A percentile compares a stretch with the other conserved stretches of the same genome.
These are phyloP conservation scores for Glaucidium brasilianum DNA, from an alignment of 2,113 vertebrate species.

Conservation along the genomic window DNA sequence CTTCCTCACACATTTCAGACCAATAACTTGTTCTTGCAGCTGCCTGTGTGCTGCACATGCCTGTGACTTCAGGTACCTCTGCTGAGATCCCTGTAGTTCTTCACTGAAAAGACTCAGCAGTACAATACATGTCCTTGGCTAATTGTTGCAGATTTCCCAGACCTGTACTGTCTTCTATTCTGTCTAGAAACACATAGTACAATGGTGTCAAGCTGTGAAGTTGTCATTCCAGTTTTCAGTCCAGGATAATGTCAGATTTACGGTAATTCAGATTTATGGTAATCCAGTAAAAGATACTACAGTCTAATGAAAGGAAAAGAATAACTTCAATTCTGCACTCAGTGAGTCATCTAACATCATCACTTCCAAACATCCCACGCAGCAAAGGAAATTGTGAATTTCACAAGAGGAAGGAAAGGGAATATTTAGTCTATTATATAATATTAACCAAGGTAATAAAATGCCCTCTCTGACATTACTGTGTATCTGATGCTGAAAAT, in stretches of 20 bases:
- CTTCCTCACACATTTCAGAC: background rate
- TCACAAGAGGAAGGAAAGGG: background rate
- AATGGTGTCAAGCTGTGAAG: background rate
- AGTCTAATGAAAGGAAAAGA: background rate
- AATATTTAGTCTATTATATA: slow-evolving; percentile 22
- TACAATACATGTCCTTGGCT: background rate
- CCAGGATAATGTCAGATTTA: background rate
- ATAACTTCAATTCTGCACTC: background rate
- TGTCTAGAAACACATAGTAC: background rate
- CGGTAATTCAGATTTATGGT: background rate
- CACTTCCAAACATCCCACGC: background rate
- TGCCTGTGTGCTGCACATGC: background rate
- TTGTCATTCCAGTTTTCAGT: background rate
- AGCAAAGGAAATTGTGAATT: background rate
- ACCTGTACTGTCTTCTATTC: background rate
- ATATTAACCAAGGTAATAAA: background rate
- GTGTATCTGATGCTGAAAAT: slow-evolving; percentile 5
- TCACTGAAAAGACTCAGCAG: background rate
- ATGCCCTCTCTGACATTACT: background rate
- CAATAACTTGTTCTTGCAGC: background rate
- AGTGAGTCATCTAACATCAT: background rate
- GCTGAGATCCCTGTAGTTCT: background rate
- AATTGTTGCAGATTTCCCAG: background rate
- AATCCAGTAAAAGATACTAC: background rate
- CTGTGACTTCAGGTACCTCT: background rate